Evolutionary conservation across 2,113 vertebrate species (phyloP).

Genomic region (Recurvirostra avosetta): DNA sequence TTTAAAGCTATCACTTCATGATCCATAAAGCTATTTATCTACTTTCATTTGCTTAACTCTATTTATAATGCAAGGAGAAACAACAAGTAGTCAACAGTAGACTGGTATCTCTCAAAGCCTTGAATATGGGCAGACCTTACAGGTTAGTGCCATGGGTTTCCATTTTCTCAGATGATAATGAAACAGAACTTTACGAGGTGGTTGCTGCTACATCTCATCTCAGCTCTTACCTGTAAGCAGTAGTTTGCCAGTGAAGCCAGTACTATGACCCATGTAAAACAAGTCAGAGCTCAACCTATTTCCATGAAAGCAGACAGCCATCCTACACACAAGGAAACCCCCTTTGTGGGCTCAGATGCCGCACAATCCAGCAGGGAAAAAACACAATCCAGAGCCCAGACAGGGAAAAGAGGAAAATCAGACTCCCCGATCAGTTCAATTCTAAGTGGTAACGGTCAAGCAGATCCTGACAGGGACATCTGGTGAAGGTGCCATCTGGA

Average conservation of each 20-base stretch:
- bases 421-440: not conserved
- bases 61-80: not conserved
- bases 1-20: not conserved
- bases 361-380: not conserved
- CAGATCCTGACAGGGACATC: not conserved
- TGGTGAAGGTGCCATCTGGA: not conserved
- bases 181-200: not conserved
- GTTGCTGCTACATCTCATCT: not conserved
- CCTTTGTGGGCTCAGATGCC: not conserved
- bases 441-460: not conserved
- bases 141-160: not conserved
- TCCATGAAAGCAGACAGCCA: not conserved
- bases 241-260: not conserved
- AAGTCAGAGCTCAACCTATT: not conserved
- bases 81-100: not conserved
- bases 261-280: not conserved
- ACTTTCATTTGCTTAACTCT: not conserved
- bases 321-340: not conserved
- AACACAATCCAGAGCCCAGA: not conserved
- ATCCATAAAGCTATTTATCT: not conserved
- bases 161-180: not conserved
- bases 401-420: not conserved
- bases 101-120: not conserved
- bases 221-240: not conserved
- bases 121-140: not conserved